Evolutionary conservation across 2,113 vertebrate species (phyloP), one percentile per base, ranked within the genome.

Genomic region (Ia io): DNA sequence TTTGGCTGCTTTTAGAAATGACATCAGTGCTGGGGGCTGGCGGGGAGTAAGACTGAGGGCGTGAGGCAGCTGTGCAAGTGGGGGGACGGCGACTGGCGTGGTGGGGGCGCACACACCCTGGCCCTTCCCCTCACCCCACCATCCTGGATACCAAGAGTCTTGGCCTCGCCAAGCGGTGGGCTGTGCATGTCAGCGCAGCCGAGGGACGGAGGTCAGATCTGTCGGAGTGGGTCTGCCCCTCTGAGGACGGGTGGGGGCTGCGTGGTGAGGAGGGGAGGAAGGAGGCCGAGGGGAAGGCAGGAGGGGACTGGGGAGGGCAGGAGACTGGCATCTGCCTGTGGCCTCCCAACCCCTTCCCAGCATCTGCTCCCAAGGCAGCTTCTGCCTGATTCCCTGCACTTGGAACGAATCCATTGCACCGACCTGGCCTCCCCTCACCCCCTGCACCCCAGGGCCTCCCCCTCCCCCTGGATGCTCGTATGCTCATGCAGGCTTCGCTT

Each of bases 1-100:
- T 67, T 91, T 93, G 47, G n/a, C 95, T 65, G 53, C 83, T 17
- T 59, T 95, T 96, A 85, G 86, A 93, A 96, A 90, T 51, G 90
- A 88, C 77, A 32, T 91, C 47, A 37, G 70, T 67, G 85, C 47
- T 78, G 4, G 1, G 18, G 49, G 89, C 6, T 9, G 84, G 32
- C n/a, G 25, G n/a, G 92, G 69, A 47, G 90, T 90, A 79, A 87
- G 92, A 93, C 0, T 0, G 12, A 76, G 90, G 22, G 65, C 44
- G 83, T 0, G 0, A 23, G 65, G 83, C 49, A 28, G 78, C 82
- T 10, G 32, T 90, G 89, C 25, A 53, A 30, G 47, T 0, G 63
- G 44, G 1, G 18, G 35, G 59, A 3, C 20, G 18, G 51, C 17
- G 37, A 4, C n/a, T 2, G 42, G 37, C 35, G 23, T 4, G 30